A percentile compares a stretch with the other conserved stretches of the same genome.
These are phyloP conservation scores for Epistrophe grossulariae DNA, from an alignment of 2,888 invertebrate genomes.

Conservation along the genomic window DNA sequence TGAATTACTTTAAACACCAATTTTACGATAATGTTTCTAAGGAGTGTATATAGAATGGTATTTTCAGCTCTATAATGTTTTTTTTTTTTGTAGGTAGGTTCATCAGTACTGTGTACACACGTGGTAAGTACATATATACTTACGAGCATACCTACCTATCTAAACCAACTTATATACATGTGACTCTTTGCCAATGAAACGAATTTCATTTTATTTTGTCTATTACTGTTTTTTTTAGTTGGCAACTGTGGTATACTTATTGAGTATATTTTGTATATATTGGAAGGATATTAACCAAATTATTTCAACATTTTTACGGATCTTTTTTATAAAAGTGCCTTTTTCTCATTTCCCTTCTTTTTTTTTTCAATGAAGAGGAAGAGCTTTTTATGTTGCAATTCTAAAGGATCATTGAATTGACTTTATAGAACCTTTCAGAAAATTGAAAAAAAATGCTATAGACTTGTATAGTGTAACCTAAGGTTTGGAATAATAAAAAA, in stretches of 20 bases:
- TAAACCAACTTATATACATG: not conserved
- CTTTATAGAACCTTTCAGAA: constrained; percentile 41
- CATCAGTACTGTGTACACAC: not conserved
- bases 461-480: not conserved
- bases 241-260: constrained; percentile 18
- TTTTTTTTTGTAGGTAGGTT: not conserved
- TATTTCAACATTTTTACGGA: constrained; percentile 55
- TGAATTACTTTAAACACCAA: constrained; percentile 64
- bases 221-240: constrained; percentile 45
- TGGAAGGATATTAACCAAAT: constrained; percentile 66
- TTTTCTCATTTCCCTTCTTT: not conserved
- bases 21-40: constrained; percentile 64
- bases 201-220: constrained; percentile 34
- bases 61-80: constrained; percentile 8
- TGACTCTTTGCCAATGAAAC: constrained; percentile 15
- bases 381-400: constrained; percentile 37
- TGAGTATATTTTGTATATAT: not conserved
- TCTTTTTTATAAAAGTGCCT: constrained; percentile 2
- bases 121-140: not conserved
- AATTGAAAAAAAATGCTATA: constrained; percentile 21
- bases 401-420: constrained; percentile 56
- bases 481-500: not conserved
- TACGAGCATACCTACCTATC: too few relatives aligned
- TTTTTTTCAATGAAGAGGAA: not conserved
- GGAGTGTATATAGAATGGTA: not conserved